Evolutionary conservation across 2,797 vertebrate genomes (phyloP).

Genomic region (Apodemus agrarius): DNA sequence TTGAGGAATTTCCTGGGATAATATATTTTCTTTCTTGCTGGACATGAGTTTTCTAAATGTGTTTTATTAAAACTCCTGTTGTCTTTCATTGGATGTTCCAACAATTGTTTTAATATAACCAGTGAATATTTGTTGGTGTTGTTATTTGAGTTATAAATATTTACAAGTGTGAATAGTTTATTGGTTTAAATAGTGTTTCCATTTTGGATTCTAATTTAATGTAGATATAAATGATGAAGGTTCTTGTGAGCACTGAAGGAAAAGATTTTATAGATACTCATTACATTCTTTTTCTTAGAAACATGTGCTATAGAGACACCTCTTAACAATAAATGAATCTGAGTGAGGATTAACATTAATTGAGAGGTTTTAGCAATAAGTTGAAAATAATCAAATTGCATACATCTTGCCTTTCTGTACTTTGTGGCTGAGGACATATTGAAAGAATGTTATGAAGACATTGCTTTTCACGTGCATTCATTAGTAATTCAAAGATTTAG

Average conservation of each 20-base stretch:
- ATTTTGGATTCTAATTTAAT: slow-evolving; percentile 34
- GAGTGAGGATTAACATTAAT: slow-evolving; percentile 37
- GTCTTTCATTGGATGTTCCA: slow-evolving; percentile 7
- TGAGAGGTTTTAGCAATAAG: slow-evolving; percentile 78
- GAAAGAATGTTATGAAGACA: slow-evolving; percentile 83
- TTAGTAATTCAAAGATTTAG: slow-evolving; percentile 91
- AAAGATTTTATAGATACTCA: not conserved
- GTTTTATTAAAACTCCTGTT: not conserved
- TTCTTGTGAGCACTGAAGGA: not conserved
- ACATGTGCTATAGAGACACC: not conserved
- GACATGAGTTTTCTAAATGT: slow-evolving; percentile 3
- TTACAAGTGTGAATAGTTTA: slow-evolving; percentile 9
- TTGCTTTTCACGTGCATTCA: slow-evolving; percentile 86
- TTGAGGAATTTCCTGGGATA: not conserved
- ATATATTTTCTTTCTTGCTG: not conserved
- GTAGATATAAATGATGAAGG: not conserved
- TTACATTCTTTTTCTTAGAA: slow-evolving; percentile 1
- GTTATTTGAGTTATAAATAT: not conserved
- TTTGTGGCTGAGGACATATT: slow-evolving; percentile 77
- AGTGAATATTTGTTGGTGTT: not conserved
- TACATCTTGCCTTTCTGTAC: slow-evolving; percentile 80
- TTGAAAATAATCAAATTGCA: slow-evolving; percentile 84
- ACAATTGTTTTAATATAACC: not conserved
- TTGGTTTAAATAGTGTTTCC: slow-evolving; percentile 25
- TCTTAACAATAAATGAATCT: slow-evolving; percentile 10